A percentile compares a stretch with the other conserved stretches of the same genome.
Evolutionary conservation across 2,113 vertebrate species (phyloP).

Genomic region (Phaethon lepturus): DNA sequence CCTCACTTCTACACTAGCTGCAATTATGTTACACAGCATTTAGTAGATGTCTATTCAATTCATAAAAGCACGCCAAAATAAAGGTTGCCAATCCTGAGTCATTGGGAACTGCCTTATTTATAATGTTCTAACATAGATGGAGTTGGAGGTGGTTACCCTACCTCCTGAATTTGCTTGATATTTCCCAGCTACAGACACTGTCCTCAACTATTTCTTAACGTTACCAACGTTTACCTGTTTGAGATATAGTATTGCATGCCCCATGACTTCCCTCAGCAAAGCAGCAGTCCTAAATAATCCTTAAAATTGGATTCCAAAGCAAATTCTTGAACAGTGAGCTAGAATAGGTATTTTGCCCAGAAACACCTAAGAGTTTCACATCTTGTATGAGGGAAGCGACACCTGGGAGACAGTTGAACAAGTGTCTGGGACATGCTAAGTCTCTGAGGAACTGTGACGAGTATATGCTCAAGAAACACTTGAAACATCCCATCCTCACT

Average conservation of each 20-base stretch:
- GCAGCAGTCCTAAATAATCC: not conserved
- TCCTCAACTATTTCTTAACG: not conserved
- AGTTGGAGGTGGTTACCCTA: not conserved
- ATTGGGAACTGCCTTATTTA: not conserved
- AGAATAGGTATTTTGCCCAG: not conserved
- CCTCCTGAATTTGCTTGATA: not conserved
- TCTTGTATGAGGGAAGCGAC: not conserved
- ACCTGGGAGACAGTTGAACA: not conserved
- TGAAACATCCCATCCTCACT: not conserved
- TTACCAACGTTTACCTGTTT: not conserved
- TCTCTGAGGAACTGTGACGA: not conserved
- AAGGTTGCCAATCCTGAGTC: not conserved
- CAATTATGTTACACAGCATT: not conserved
- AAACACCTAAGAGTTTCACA: not conserved
- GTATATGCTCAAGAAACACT: not conserved
- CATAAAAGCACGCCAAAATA: not conserved
- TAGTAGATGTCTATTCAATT: not conserved
- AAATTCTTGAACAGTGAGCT: not conserved
- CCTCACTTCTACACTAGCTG: not conserved
- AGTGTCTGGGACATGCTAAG: not conserved
- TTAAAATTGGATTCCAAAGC: not conserved
- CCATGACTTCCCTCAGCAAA: not conserved
- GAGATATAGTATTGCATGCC: not conserved
- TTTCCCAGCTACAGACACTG: not conserved
- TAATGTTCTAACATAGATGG: not conserved